phyloP scores from a whole-genome alignment of 2,888 invertebrate species.

The Cataglyphis rosenhaueri region DNA sequence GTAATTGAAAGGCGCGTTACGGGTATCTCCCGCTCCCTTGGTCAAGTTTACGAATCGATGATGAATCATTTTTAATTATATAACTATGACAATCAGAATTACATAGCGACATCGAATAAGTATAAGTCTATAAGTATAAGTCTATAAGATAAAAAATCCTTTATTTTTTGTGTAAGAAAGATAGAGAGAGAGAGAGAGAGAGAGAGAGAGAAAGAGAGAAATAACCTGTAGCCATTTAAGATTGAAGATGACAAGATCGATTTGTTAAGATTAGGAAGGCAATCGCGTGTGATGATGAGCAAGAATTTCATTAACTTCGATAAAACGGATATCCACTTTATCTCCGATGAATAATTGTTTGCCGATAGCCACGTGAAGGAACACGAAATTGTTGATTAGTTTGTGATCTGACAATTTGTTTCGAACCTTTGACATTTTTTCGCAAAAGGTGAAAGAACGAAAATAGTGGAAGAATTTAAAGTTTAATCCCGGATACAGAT shows the following conservation, averaged over 20 bases:
- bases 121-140: too few species aligned
- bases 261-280: background rate
- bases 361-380: background rate
- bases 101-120: background rate
- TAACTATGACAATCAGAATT: background rate
- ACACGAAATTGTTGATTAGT: constrained; percentile 18
- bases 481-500: constrained; percentile 56
- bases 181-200: background rate
- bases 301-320: constrained; percentile 19
- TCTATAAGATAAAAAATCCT: background rate
- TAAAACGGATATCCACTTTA: constrained; percentile 13
- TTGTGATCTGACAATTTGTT: background rate
- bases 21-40: background rate
- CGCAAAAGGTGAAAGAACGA: background rate
- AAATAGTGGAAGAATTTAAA: constrained; percentile 43
- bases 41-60: constrained; percentile 5
- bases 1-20: constrained; percentile 43
- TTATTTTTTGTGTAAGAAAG: background rate
- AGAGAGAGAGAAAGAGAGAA: background rate
- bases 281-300: background rate
- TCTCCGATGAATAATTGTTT: constrained; percentile 24
- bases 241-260: constrained; percentile 5
- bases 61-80: background rate
- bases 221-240: background rate
- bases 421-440: background rate